These are phyloP conservation scores for Octodon degus DNA, from an alignment of 2,113 vertebrate genomes.

Conservation along the genomic window DNA sequence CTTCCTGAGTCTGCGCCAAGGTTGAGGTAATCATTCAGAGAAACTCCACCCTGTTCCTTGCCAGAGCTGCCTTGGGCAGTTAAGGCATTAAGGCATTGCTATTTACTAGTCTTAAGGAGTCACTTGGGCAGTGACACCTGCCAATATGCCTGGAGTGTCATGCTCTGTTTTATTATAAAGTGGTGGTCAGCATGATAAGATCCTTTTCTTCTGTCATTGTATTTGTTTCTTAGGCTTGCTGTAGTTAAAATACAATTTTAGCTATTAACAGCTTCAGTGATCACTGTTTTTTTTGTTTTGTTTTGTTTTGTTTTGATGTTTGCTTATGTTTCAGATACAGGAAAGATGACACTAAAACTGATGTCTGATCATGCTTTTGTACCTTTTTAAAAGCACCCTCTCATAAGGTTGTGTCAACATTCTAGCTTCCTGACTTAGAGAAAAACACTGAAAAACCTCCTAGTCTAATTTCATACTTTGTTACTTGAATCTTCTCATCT, in stretches of 20 bases:
- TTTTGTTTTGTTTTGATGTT: neutral
- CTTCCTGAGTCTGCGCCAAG: neutral
- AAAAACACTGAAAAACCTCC: neutral
- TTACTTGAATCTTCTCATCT: neutral
- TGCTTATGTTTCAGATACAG: neutral
- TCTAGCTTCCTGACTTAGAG: neutral
- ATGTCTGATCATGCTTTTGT: neutral
- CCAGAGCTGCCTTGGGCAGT: neutral
- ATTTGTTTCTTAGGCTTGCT: neutral
- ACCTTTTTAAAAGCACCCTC: neutral
- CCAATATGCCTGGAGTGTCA: neutral
- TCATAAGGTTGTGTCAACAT: neutral
- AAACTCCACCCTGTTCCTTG: neutral
- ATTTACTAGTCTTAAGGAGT: no score
- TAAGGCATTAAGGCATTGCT: no score
- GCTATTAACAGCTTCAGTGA: neutral
- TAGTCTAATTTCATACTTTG: neutral
- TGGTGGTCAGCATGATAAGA: neutral
- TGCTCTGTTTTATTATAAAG: neutral
- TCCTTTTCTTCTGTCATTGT: neutral
- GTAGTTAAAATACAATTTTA: neutral
- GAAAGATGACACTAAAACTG: neutral
- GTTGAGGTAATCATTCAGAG: neutral
- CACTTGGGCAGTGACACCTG: neutral
- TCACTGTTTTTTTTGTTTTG: neutral